Evolutionary conservation across 2,797 vertebrate genomes (phyloP), one percentile per base, ranked within the genome.

Genomic region (Crypturellus tataupa): DNA sequence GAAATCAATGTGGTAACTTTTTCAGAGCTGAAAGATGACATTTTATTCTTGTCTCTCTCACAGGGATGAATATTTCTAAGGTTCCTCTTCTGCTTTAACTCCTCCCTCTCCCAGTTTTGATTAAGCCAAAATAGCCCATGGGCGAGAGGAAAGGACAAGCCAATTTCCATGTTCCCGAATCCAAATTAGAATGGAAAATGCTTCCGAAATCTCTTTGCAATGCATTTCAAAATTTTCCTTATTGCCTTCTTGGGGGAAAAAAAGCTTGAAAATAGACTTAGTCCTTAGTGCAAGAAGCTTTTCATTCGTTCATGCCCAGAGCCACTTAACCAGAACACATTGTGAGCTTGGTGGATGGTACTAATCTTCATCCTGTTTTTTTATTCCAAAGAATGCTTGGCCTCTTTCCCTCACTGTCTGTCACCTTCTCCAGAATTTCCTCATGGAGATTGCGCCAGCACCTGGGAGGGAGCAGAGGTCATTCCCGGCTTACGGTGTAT

Each of bases 1-100:
- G 89, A 88, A 96, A 96, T 96, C 94, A 81, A 88, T 91, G 84
- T 73, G 82, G 79, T 44, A 89, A 95, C 91, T 94, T 94, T 90
- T 90, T 80, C 69, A 63, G 62, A 82, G 83, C 79, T 37, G 18
- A 51, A 75, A 85, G 81, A 77, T 89, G 92, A 92, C 64, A 73
- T 89, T 95, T 93, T 81, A 46, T 93, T 92, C 77, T 77, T 87
- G 72, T 40, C 80, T 93, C 42, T 89, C 85, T 68, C 69, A 65
- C n/a, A 95, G 80, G 75, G 31, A 80, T 77, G 51, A 71, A 53
- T 63, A 87, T 83, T 92, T 93, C 94, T 91, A 82, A 94, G 84
- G 65, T 85, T 68, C 4, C 12, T 85, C 82, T 92, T 80, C 55
- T 53, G 10, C 69, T 67, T 70, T 70, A 77, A 85, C 84, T 92